Conservation (phyloP, 2,888 invertebrate species). For the Himalopsyche kuldschensis region DNA sequence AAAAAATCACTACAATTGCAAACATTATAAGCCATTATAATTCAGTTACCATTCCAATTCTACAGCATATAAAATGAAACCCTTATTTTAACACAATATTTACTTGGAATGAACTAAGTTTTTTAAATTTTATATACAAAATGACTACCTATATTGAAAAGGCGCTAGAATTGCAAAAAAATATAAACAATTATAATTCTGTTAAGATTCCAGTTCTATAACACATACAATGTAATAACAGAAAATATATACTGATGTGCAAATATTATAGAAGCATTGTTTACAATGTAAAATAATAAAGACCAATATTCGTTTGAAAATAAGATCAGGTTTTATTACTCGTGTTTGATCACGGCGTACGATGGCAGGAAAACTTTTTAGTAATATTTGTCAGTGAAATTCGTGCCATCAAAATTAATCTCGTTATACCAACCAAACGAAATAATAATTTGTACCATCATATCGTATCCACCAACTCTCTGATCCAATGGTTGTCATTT, state of each 20-base stretch:
- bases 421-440: background rate
- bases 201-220: too few species aligned
- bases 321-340: background rate
- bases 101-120: too few species aligned
- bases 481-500: background rate
- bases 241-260: background rate
- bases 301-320: background rate
- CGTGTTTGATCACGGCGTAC: background rate
- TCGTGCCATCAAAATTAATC: background rate
- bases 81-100: too few species aligned
- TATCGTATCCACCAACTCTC: background rate
- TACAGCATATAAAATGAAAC: too few species aligned
- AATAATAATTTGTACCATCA: background rate
- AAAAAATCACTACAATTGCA: too few species aligned
- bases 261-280: background rate
- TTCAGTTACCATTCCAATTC: too few species aligned
- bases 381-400: background rate
- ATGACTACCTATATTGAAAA: too few species aligned
- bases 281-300: background rate
- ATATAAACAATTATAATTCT: too few species aligned
- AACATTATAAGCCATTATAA: too few species aligned
- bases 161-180: too few species aligned
- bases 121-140: too few species aligned
- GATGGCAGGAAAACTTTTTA: background rate
- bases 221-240: too few species aligned